Evolutionary conservation across 2,888 invertebrate species (phyloP).

Genomic region (Nomada hirtipes): DNA sequence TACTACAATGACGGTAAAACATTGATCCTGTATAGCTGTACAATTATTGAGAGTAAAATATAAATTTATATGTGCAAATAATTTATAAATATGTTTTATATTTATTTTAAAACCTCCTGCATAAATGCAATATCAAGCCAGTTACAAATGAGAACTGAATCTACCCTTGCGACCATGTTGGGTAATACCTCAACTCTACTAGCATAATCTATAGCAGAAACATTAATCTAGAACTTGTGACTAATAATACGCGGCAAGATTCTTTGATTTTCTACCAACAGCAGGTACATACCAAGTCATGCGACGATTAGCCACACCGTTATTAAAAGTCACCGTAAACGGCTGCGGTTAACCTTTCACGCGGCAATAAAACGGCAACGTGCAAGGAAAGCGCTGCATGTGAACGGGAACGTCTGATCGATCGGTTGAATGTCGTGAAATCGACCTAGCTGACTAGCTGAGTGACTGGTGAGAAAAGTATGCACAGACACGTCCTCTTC

Average conservation of each 20-base stretch:
- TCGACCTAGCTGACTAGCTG: constrained; percentile 6
- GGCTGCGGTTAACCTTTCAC: constrained; percentile 55
- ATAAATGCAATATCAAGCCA: too few relatives aligned
- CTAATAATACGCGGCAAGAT: neutral
- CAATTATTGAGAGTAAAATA: too few relatives aligned
- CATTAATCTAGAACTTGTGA: too few relatives aligned
- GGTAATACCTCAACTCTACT: too few relatives aligned
- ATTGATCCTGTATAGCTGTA: too few relatives aligned
- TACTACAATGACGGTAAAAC: too few relatives aligned
- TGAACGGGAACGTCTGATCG: constrained; percentile 48
- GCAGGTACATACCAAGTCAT: constrained; percentile 19
- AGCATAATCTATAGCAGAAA: neutral
- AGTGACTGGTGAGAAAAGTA: constrained; percentile 37
- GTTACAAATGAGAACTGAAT: too few relatives aligned
- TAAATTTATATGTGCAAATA: too few relatives aligned
- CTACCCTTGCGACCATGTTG: too few relatives aligned
- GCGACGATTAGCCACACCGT: constrained; percentile 23
- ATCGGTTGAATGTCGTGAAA: constrained; percentile 45
- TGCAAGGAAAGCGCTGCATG: constrained; percentile 24
- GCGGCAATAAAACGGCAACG: constrained; percentile 23
- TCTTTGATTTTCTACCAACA: neutral
- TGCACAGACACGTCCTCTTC: constrained; percentile 20
- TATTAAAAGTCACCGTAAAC: constrained; percentile 45
- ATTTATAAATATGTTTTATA: too few relatives aligned
- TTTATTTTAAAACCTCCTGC: too few relatives aligned